Base-by-base conservation (phyloP, 2,888 invertebrate genomes). In the Bembecia ichneumoniformis region DNA sequence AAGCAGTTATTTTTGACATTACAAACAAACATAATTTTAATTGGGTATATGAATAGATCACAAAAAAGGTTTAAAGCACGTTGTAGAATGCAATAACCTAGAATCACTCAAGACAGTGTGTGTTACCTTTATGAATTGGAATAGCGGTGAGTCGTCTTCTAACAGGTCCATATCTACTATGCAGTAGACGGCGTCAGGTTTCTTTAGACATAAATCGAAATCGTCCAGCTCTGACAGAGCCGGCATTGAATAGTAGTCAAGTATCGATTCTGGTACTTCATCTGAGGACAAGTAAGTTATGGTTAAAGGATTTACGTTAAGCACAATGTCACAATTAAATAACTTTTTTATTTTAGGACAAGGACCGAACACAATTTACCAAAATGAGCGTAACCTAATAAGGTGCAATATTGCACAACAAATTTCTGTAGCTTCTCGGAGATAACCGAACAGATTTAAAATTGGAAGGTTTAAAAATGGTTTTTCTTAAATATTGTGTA, bases 231-330 rank as follows among this genome's bases (percentile, higher is more conserved):
- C 78, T 0, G 86, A 82, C 1, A 87, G 64, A 51, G 67, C 67
- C 10, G 86, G 86, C 86, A 87, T 87, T 1, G 86, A 86, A 55
- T 83, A 62, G 58, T 86, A 86, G 55, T 86, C 84, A 43, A 81
- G 63, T 48, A 55, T 58, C 10, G 68, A 56, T 49, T 62, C 54
- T 16, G 60, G 55, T 10, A 60, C 48, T 5, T 57, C 66, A 66
- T 71, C 71, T 55, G 52, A n/a, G 64, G 35, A 16, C 28, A 15
- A 48, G 47, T 47, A 46, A 28, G 28, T 28, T 28, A n/a, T n/a
- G n/a, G n/a, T n/a, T n/a, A n/a, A n/a, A n/a, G n/a, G 9, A 3
- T 5, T 7, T 34, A 13, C 17, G 14, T 17, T 35, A 47, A 16
- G 11, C 36, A 7, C 35, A 17, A 35, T 15, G 11, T 46, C 4